These are phyloP conservation scores for Actias luna DNA, from an alignment of 2,888 invertebrate species.

Conservation along the genomic window DNA sequence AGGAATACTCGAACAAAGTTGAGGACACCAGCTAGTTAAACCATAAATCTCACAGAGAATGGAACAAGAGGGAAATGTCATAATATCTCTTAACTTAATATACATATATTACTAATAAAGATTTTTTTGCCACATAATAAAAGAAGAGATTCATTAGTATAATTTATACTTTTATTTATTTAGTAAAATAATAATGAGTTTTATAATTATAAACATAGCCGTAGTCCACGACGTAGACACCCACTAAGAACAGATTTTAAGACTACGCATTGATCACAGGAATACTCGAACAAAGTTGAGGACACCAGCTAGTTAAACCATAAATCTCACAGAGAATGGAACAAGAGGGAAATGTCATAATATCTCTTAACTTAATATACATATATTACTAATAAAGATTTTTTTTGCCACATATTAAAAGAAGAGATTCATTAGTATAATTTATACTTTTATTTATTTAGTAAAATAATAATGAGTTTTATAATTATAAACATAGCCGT, in stretches of 20 bases:
- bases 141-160: not conserved
- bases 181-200: constrained; percentile 14
- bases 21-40: no score
- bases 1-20: no score
- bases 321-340: not conserved
- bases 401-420: no score
- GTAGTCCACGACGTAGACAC: no score
- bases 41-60: not conserved
- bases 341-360: no score
- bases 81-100: not conserved
- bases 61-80: no score
- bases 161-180: not conserved
- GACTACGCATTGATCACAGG: no score
- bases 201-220: constrained; percentile 5
- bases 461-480: constrained; percentile 15
- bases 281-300: no score
- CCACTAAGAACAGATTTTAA: no score
- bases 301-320: no score
- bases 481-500: constrained; percentile 4
- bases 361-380: not conserved
- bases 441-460: not conserved
- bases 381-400: not conserved
- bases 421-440: not conserved
- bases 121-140: no score
- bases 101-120: not conserved